Evolutionary conservation across 2,797 vertebrate genomes (phyloP).

Genomic region (Cygnus olor): DNA sequence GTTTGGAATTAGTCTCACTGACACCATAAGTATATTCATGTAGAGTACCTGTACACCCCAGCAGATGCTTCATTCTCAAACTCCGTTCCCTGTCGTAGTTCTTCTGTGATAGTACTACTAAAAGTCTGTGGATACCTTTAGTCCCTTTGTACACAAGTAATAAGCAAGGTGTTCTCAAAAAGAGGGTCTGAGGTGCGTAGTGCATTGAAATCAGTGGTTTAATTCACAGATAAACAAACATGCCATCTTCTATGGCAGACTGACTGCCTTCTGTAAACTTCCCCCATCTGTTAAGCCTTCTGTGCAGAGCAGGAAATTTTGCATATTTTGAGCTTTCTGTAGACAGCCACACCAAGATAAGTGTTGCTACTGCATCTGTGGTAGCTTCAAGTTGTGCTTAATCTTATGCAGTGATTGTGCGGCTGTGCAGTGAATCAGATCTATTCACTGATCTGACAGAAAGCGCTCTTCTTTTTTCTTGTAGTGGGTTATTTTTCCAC

Average conservation of each 20-base stretch:
- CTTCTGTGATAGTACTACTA: neutral
- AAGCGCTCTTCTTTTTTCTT: neutral
- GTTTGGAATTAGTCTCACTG: neutral
- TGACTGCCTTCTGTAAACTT: slow-evolving; percentile 6
- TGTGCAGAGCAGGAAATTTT: slow-evolving; percentile 34
- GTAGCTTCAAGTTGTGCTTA: slow-evolving; percentile 12
- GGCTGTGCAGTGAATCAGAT: slow-evolving; percentile 23
- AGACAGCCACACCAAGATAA: slow-evolving; percentile 7
- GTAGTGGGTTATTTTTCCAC: neutral
- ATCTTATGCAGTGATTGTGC: neutral
- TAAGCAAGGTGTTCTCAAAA: neutral
- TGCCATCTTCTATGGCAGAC: slow-evolving; percentile 24
- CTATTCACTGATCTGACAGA: slow-evolving; percentile 1
- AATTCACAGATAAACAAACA: neutral
- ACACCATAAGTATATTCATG: neutral
- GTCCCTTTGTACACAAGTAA: neutral
- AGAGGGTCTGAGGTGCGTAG: neutral
- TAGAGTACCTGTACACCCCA: neutral
- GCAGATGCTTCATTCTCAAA: neutral
- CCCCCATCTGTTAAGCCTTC: slow-evolving; percentile 38
- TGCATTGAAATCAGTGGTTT: neutral
- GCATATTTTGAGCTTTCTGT: neutral
- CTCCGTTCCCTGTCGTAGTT: neutral
- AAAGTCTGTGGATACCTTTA: neutral
- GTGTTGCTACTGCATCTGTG: slow-evolving; percentile 13